Percentiles rank a stretch among this genome's conserved stretches.
These are phyloP conservation scores for Zaprionus ghesquierei DNA, from an alignment of 1,140 invertebrate genomes.

Conservation along the genomic window DNA sequence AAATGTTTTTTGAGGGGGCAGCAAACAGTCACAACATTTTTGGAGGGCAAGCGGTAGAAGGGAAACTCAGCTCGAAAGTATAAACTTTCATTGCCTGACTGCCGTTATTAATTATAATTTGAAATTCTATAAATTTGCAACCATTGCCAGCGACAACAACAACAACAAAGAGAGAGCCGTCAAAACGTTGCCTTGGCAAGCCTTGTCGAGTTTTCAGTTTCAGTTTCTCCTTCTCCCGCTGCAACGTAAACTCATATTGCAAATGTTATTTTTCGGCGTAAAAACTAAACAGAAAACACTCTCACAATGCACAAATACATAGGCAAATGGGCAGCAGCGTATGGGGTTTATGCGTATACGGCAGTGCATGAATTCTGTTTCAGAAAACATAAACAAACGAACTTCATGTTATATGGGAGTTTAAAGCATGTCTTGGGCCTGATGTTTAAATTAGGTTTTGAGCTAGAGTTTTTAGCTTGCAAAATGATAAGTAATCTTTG, in stretches of 20 bases:
- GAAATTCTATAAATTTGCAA: slow-evolving; percentile 71
- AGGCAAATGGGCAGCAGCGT: neutral
- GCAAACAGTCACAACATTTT: slow-evolving; percentile 5
- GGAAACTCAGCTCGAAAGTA: slow-evolving; percentile 34
- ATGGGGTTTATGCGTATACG: neutral
- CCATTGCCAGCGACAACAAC: slow-evolving; percentile 25
- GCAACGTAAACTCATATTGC: slow-evolving; percentile 37
- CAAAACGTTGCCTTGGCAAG: slow-evolving; percentile 25
- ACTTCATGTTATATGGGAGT: no score
- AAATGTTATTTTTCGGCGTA: slow-evolving; percentile 40
- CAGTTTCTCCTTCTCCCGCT: neutral
- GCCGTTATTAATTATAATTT: slow-evolving; percentile 69
- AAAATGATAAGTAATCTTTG: no score
- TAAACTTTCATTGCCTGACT: slow-evolving; percentile 53
- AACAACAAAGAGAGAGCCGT: slow-evolving; percentile 29
- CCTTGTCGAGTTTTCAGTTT: slow-evolving; percentile 1
- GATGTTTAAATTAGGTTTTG: no score
- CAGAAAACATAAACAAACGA: neutral
- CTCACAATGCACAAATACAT: neutral
- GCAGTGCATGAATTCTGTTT: neutral
- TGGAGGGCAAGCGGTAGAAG: neutral
- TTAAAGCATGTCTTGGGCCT: no score
- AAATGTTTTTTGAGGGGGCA: neutral
- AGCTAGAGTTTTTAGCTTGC: no score
- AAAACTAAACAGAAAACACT: slow-evolving; percentile 31